phyloP scores from a whole-genome alignment of 2,113 vertebrate species.

The Cyanocitta stelleri region DNA sequence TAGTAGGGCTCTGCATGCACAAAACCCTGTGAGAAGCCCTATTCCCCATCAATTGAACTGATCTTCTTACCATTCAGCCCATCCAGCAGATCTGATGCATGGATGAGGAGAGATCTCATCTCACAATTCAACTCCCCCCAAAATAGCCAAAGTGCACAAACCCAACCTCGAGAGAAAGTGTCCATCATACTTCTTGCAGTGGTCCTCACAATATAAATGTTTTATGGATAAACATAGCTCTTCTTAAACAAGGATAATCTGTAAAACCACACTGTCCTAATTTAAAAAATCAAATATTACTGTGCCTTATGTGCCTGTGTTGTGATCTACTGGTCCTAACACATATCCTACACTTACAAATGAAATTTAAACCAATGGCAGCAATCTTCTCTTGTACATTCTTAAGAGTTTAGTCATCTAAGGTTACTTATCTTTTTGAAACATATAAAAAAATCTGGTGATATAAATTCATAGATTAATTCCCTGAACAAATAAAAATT shows the following conservation, averaged over 20 bases:
- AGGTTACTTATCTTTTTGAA: background rate
- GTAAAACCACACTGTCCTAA: background rate
- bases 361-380: background rate
- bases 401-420: background rate
- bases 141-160: background rate
- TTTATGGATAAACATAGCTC: background rate
- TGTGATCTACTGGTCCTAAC: background rate
- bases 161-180: background rate
- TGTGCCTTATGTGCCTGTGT: background rate
- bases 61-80: background rate
- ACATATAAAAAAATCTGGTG: background rate
- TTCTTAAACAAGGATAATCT: background rate
- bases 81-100: background rate
- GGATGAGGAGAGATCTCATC: background rate
- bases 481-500: background rate
- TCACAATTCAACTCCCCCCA: background rate
- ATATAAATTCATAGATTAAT: background rate
- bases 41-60: rapidly evolving
- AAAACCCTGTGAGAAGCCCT: background rate
- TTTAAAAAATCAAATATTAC: background rate
- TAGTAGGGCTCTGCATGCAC: background rate
- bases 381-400: background rate
- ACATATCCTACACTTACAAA: background rate
- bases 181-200: background rate
- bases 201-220: background rate